A percentile compares a stretch with the other conserved stretches of the same genome.
These are phyloP conservation scores for Aspiorhynchus laticeps DNA, from an alignment of 2,113 vertebrate genomes.

Conservation along the genomic window DNA sequence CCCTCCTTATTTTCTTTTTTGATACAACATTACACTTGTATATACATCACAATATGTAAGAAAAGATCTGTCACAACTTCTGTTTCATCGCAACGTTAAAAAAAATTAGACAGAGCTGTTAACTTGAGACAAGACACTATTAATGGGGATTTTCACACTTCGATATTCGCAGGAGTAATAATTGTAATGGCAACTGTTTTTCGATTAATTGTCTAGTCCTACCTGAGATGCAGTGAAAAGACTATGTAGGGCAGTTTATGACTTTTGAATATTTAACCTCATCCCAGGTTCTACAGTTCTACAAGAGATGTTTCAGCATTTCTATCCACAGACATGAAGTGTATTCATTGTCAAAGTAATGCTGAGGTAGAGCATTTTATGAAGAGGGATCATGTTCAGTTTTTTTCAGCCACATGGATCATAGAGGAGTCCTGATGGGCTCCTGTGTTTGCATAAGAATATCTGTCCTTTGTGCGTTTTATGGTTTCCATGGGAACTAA, in stretches of 20 bases:
- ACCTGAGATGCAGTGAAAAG: not conserved
- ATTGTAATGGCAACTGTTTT: too few relatives aligned
- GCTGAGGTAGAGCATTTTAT: not conserved
- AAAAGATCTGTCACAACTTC: too few relatives aligned
- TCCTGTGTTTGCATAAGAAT: slow-evolving; percentile 24
- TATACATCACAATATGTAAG: not conserved
- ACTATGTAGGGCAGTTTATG: not conserved
- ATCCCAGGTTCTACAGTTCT: not conserved
- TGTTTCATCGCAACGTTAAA: too few relatives aligned
- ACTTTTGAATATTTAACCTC: not conserved
- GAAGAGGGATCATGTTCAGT: not conserved
- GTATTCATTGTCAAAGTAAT: not conserved
- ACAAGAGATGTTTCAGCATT: not conserved
- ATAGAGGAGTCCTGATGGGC: not conserved
- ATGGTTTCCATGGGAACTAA: slow-evolving; percentile 52
- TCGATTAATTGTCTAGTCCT: not conserved
- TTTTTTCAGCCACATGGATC: not conserved
- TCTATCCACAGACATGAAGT: not conserved
- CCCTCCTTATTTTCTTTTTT: not conserved
- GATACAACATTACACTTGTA: not conserved
- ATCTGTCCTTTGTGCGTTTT: slow-evolving; percentile 30
- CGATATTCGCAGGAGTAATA: too few relatives aligned
- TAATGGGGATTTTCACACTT: too few relatives aligned
- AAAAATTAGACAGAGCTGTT: too few relatives aligned
- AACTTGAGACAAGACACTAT: too few relatives aligned